Base-by-base conservation (phyloP, 2,888 invertebrate genomes). In the Apantesis nais region DNA sequence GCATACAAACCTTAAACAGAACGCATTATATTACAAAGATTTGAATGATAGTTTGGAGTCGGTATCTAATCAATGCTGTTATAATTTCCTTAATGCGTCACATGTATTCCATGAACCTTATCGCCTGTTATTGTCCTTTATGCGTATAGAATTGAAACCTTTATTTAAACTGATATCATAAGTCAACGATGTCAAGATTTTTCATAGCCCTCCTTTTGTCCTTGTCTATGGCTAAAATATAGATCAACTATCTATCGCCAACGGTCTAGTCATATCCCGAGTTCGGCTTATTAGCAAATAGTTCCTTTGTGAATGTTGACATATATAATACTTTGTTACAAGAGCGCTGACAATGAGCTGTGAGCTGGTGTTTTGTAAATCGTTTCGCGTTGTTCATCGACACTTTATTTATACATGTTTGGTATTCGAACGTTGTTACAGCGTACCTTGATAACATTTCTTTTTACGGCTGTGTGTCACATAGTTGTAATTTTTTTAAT, bases 301-400 rank as follows among this genome's bases (percentile, higher is more conserved):
- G 73, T 78, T 77, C 69, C 69, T 81, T 79, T 76, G 78, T 79
- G 77, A 81, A 79, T 83, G 82, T 83, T 84, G 84, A 82, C 82
- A 79, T 73, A 78, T 75, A 75, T 75, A 74, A 78, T 67, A 80
- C 81, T 79, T 79, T 84, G 85, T 84, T 78, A 81, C 80, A 77
- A 77, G 71, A 77, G 66, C 72, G 68, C 68, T 78, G 83, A 88
- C 87, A 88, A 86, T 85, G 84, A 82, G 78, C 73, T 75, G 62
- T 85, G 84, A 81, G 77, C 71, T 76, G 62, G 66, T 87, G 83
- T 87, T 87, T 87, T 84, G 85, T 84, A 86, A 88, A 86, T 78
- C 78, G 71, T 78, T 82, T 73, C 75, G 78, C 79, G 83, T 78
- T 83, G 78, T 79, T 80, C 78, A 77, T 73, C 71, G 74, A 83